Evolutionary conservation across 2,113 vertebrate species (phyloP), one percentile per base, ranked within the genome.

Genomic region (Nothocercus julius): DNA sequence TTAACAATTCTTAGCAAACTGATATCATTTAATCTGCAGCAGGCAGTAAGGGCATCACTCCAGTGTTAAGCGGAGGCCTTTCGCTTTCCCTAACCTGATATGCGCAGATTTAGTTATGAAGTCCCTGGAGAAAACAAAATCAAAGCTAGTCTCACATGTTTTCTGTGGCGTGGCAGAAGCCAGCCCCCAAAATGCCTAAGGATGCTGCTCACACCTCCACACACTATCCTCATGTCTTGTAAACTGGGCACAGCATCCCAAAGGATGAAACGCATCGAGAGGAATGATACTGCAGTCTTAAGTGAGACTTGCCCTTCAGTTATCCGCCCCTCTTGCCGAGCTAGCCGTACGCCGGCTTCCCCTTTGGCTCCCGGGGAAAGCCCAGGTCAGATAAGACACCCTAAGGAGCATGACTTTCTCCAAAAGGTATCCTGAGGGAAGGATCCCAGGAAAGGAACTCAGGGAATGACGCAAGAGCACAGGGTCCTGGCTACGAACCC

Each of bases 291-390:
- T 16, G 17, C 54, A 70, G 38, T 44, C 53, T 45, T 28, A 85
- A 2, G 42, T 54, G 49, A 34, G 70, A 19, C n/a, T 64, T 59
- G 47, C 30, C 54, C 21, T 56, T 47, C 25, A 28, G 3, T 30
- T 34, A 61, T 19, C 74, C 49, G 74, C 64, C n/a, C 7, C 13
- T 59, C 27, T 36, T 69, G 25, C 9, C 58, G 14, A 81, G 51
- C 3, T 42, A 59, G 40, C 7, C 1, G 1, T 2, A 4, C 13
- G 11, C 0, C 0, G 0, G 2, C 28, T 51, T 38, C 76, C 54
- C 45, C 69, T 20, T 13, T 25, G 36, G 40, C n/a, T 93, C 38
- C 47, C 44, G 4, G 22, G 69, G 84, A 85, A 89, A 84, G 51
- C 58, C 62, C 53, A 62, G 38, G 1, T 30, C 38, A 44, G 56